phyloP scores from a whole-genome alignment of 1,140 invertebrate genomes.

The Saxidomus purpurata region DNA sequence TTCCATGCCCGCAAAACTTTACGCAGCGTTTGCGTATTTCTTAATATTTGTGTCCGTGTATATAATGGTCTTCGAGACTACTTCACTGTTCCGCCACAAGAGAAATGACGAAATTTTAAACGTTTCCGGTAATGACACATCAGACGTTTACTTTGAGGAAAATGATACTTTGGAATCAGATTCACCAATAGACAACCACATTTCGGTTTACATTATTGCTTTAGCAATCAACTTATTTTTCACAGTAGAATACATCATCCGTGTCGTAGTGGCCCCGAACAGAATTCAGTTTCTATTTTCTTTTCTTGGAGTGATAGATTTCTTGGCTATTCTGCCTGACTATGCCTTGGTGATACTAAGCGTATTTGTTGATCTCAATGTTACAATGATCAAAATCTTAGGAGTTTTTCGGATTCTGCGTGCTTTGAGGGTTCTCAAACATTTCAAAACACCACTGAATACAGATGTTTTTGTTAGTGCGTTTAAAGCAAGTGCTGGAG shows the following conservation, averaged over 20 bases:
- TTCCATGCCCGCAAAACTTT: conserved; percentile 65
- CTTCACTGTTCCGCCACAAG: conserved; percentile 53
- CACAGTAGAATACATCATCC: conserved; percentile 84
- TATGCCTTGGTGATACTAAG: conserved; percentile 74
- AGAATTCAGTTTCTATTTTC: conserved; percentile 83
- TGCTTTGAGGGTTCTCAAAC: conserved; percentile 86
- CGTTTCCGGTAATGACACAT: too few species aligned
- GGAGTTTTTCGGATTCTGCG: conserved; percentile 78
- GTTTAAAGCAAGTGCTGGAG: conserved; percentile 98
- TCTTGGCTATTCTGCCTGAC: too few species aligned
- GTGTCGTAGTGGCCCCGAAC: conserved; percentile 84
- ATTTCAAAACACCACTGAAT: conserved; percentile 98
- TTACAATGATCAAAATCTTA: conserved; percentile 62
- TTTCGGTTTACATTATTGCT: conserved; percentile 67
- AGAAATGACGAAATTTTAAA: too few species aligned
- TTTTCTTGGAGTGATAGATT: conserved; percentile 86
- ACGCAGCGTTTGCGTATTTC: conserved; percentile 58
- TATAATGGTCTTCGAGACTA: conserved; percentile 69
- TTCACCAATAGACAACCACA: too few species aligned
- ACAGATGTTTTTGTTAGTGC: conserved; percentile 96
- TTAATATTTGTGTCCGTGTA: conserved; percentile 72
- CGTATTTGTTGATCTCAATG: too few species aligned
- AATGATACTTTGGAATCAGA: too few species aligned
- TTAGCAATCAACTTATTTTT: conserved; percentile 86
- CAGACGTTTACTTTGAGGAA: too few species aligned